phyloP scores from a whole-genome alignment of 2,888 invertebrate species.

The Agrilus biguttatus region DNA sequence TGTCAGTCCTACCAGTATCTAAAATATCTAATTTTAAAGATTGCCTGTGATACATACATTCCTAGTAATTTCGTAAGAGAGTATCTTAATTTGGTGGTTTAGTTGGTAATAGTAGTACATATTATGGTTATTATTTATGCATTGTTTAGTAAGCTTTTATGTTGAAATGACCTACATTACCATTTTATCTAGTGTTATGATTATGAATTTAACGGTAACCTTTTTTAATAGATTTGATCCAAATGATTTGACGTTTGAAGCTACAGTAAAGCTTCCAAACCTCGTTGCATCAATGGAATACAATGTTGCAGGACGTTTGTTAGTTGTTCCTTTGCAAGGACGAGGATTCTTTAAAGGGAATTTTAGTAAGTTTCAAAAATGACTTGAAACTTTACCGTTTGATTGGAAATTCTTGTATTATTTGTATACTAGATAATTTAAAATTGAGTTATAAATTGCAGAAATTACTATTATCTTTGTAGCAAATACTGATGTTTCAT shows the following conservation, averaged over 20 bases:
- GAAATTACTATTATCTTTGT: constrained; percentile 8
- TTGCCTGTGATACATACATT: too few species aligned
- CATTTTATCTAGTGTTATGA: constrained; percentile 6
- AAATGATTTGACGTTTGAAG: constrained; percentile 28
- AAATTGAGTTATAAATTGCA: not conserved
- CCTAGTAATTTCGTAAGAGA: too few species aligned
- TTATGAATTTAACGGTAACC: too few species aligned
- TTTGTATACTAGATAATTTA: too few species aligned
- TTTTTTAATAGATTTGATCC: constrained; percentile 29
- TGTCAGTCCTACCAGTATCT: too few species aligned
- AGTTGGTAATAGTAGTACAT: not conserved
- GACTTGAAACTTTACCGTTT: not conserved
- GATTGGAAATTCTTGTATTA: too few species aligned
- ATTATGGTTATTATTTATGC: not conserved
- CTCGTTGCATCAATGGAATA: constrained; percentile 36
- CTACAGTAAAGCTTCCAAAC: constrained; percentile 32
- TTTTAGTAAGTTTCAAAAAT: constrained; percentile 32
- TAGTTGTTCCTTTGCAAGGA: constrained; percentile 35
- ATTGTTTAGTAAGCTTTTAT: not conserved
- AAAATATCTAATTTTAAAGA: too few species aligned
- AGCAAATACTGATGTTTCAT: constrained; percentile 45
- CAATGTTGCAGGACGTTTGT: constrained; percentile 36
- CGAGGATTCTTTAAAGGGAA: constrained; percentile 39
- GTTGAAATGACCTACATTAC: not conserved
- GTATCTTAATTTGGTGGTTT: too few species aligned